These are phyloP conservation scores for Leptodactylus fallax DNA, from an alignment of 2,797 vertebrate genomes.

Conservation along the genomic window DNA sequence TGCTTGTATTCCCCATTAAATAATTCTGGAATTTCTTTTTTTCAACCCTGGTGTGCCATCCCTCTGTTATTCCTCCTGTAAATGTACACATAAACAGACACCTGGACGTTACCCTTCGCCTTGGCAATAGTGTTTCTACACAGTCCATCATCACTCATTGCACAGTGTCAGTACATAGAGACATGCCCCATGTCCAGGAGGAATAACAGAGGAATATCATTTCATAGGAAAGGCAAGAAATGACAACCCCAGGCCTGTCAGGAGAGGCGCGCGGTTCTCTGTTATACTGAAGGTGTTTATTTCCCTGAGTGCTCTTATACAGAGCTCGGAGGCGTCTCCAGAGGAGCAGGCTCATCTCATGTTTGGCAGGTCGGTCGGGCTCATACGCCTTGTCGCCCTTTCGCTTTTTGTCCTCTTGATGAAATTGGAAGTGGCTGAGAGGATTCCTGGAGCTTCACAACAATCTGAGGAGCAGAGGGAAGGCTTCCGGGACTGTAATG, in stretches of 20 bases:
- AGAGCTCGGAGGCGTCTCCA: background rate
- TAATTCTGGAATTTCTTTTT: background rate
- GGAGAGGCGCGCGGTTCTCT: background rate
- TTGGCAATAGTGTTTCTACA: too few species aligned
- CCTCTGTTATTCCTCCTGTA: too few species aligned
- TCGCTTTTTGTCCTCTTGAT: conserved; percentile 4
- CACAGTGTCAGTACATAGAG: too few species aligned
- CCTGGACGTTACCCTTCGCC: too few species aligned
- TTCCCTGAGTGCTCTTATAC: conserved; percentile 21
- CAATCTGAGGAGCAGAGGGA: background rate
- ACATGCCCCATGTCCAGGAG: too few species aligned
- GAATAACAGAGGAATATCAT: too few species aligned
- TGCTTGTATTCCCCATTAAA: too few species aligned
- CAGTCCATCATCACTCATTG: too few species aligned
- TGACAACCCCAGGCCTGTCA: background rate
- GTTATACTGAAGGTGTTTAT: background rate
- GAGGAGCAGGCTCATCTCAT: too few species aligned
- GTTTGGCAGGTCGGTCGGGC: background rate
- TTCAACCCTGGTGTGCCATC: too few species aligned
- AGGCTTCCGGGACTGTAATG: conserved; percentile 20
- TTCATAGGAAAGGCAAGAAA: too few species aligned
- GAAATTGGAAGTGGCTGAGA: conserved; percentile 35
- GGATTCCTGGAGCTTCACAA: background rate
- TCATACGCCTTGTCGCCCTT: conserved; percentile 4
- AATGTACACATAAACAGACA: too few species aligned